Evolutionary conservation across 1,140 invertebrate species (phyloP).

Genomic region (Leptinotarsa texana): DNA sequence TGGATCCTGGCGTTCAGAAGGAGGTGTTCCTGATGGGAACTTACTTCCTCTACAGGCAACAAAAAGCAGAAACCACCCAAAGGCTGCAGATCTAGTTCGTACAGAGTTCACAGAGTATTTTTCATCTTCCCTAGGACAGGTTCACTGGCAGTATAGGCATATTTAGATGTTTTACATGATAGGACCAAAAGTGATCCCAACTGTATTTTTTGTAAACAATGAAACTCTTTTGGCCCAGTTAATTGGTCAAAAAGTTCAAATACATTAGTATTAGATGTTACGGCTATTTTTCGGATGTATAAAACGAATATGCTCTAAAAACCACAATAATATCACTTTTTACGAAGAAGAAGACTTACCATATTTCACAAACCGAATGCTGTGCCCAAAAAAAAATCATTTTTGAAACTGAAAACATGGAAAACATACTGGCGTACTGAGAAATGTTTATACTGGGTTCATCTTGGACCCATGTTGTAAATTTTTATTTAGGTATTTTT

Average conservation of each 20-base stretch:
- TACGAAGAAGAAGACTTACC: neutral
- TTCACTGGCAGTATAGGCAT: conserved; percentile 31
- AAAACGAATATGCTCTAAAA: conserved; percentile 7
- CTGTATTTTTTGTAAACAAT: conserved; percentile 1
- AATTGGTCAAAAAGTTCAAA: neutral
- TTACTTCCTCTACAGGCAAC: conserved; percentile 15
- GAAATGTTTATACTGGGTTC: too few species aligned
- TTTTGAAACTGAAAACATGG: too few species aligned
- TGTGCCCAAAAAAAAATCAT: too few species aligned
- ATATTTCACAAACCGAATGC: too few species aligned
- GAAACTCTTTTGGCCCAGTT: neutral
- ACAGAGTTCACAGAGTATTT: conserved; percentile 31
- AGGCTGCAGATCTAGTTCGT: conserved; percentile 21
- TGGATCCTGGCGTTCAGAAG: conserved; percentile 28
- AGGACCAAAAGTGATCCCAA: too few species aligned
- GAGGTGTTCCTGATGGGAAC: conserved; percentile 4
- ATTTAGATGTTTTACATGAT: conserved; percentile 19
- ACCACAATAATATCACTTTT: conserved; percentile 4
- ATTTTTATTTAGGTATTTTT: too few species aligned
- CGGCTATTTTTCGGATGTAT: neutral
- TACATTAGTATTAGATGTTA: neutral
- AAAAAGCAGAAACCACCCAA: conserved; percentile 19
- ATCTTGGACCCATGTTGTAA: too few species aligned
- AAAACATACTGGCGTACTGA: too few species aligned
- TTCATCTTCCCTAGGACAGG: conserved; percentile 19